Evolutionary conservation across 2,113 vertebrate genomes (phyloP).

Genomic region (Platysteira castanea): DNA sequence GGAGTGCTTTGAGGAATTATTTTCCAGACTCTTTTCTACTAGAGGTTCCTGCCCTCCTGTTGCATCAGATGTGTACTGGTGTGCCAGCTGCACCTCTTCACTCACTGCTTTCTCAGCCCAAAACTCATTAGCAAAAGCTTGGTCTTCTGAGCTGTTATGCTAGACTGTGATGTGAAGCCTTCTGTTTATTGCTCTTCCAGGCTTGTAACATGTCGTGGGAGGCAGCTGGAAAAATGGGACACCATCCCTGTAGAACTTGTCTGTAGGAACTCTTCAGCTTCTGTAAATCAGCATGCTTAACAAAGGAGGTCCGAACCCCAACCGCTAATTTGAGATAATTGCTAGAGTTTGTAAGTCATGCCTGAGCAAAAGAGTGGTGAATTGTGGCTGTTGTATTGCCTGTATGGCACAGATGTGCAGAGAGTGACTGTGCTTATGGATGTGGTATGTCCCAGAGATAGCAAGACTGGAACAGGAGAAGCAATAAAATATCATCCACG

Average conservation of each 20-base stretch:
- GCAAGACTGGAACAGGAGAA: not conserved
- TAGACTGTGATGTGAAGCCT: not conserved
- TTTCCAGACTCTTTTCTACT: not conserved
- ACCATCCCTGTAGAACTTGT: not conserved
- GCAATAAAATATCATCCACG: not conserved
- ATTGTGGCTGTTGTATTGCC: not conserved
- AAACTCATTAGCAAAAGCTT: not conserved
- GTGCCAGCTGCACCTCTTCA: not conserved
- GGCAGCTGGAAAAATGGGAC: not conserved
- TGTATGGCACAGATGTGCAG: not conserved
- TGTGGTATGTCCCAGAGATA: not conserved
- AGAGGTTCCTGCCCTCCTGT: not conserved
- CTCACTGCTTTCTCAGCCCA: not conserved
- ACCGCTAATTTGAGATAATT: not conserved
- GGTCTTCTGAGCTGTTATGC: not conserved
- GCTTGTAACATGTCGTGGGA: fast-evolving
- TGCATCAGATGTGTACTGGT: not conserved
- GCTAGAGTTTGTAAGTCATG: fast-evolving
- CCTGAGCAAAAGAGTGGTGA: not conserved
- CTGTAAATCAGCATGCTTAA: not conserved
- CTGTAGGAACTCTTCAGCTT: not conserved
- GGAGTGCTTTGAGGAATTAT: not conserved
- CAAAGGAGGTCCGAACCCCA: not conserved
- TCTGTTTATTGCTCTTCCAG: not conserved
- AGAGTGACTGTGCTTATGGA: not conserved